Conservation (phyloP, 2,797 vertebrate genomes). For the Strix occidentalis region DNA sequence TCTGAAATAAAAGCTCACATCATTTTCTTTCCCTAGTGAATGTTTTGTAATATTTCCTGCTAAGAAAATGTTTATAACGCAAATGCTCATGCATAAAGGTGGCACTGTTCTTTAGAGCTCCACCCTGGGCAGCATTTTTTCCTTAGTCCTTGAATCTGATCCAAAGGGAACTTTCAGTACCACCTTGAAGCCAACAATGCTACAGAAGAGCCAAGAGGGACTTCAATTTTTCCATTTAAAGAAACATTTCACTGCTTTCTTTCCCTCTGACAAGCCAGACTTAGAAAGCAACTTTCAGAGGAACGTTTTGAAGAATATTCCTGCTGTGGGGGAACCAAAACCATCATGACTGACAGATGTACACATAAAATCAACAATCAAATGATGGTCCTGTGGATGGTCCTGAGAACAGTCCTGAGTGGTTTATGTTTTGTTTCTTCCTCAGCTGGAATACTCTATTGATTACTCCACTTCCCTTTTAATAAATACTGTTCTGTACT, state of each 20-base stretch:
- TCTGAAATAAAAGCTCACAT: not conserved
- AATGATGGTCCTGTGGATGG: not conserved
- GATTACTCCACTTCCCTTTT: not conserved
- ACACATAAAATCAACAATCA: not conserved
- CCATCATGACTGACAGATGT: not conserved
- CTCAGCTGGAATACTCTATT: not conserved
- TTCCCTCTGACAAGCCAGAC: not conserved
- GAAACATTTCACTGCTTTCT: not conserved
- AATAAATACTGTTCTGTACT: not conserved
- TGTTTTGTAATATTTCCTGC: constrained; percentile 47
- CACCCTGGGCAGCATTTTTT: constrained; percentile 37
- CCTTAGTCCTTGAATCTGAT: not conserved
- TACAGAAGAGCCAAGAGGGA: not conserved
- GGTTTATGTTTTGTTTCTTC: not conserved
- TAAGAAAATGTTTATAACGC: constrained; percentile 17
- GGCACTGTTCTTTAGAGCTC: constrained; percentile 2
- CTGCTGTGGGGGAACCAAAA: not conserved
- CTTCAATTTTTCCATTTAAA: constrained; percentile 14
- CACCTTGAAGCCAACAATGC: constrained; percentile 56
- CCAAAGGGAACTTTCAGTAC: constrained; percentile 55
- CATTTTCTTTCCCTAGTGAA: constrained; percentile 5
- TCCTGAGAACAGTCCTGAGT: not conserved
- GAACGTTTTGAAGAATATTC: not conserved
- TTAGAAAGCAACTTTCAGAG: not conserved
- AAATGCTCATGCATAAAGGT: constrained; percentile 7